These are phyloP conservation scores for Bombus soroeensis DNA, from an alignment of 1,140 invertebrate species.

Conservation along the genomic window DNA sequence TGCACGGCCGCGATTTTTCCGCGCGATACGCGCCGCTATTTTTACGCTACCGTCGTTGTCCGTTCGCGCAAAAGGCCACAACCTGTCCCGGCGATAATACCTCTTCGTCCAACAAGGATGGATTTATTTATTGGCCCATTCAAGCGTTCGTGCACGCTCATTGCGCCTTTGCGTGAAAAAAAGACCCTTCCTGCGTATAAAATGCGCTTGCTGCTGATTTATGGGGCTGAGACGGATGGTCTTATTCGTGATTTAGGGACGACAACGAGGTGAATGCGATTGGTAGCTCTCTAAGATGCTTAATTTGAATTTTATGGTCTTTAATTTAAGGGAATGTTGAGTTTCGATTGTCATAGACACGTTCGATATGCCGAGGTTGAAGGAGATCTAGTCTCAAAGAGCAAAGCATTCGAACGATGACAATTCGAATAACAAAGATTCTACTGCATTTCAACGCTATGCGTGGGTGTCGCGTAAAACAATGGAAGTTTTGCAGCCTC, in stretches of 20 bases:
- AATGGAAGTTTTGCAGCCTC: background rate
- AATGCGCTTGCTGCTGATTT: background rate
- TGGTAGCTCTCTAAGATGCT: background rate
- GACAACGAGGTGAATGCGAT: background rate
- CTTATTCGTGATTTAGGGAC: background rate
- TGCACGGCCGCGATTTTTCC: conserved; percentile 39
- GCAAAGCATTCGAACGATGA: background rate
- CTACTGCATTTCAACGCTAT: background rate
- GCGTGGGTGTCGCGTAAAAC: background rate
- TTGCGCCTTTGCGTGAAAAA: conserved; percentile 20
- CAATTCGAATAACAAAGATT: background rate
- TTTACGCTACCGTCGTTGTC: background rate
- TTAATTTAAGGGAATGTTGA: background rate
- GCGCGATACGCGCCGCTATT: conserved; percentile 8
- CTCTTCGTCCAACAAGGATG: background rate
- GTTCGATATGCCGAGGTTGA: too few species aligned
- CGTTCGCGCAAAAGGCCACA: conserved; percentile 33
- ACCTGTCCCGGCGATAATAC: background rate
- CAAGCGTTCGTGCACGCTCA: background rate
- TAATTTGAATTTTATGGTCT: background rate
- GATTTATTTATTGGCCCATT: conserved; percentile 51
- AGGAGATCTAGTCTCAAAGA: too few species aligned
- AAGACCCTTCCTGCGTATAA: background rate
- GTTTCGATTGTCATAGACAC: background rate
- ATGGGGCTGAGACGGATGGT: background rate